phyloP scores from a whole-genome alignment of 2,113 vertebrate species.

The Psilopogon haemacephalus region DNA sequence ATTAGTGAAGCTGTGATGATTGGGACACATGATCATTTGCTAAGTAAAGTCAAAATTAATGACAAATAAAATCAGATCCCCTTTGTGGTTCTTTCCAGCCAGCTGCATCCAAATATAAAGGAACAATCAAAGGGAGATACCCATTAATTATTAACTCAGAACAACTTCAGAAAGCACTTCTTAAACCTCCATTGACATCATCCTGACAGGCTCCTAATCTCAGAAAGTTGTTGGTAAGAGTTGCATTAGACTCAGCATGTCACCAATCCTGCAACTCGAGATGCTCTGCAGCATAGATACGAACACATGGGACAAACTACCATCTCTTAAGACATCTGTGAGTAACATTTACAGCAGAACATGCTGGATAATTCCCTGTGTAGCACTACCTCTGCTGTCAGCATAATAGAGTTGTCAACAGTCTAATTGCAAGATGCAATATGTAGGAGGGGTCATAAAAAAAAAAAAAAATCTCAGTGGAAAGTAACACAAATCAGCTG shows the following conservation, averaged over 20 bases:
- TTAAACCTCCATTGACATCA: slow-evolving; percentile 78
- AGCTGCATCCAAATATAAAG: slow-evolving; percentile 78
- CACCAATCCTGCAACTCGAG: slow-evolving; percentile 43
- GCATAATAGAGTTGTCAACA: slow-evolving; percentile 71
- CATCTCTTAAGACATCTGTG: slow-evolving; percentile 62
- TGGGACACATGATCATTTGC: slow-evolving; percentile 42
- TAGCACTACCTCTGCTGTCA: slow-evolving; percentile 71
- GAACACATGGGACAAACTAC: slow-evolving; percentile 48
- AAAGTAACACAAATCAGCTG: slow-evolving; percentile 55
- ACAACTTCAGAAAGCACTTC: slow-evolving; percentile 79
- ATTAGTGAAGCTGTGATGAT: slow-evolving; percentile 58
- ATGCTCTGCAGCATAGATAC: slow-evolving; percentile 12
- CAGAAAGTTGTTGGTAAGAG: slow-evolving; percentile 71
- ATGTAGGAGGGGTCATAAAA: slow-evolving; percentile 56
- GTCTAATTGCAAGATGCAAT: slow-evolving; percentile 65
- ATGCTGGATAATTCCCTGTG: slow-evolving; percentile 58
- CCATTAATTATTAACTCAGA: slow-evolving; percentile 83
- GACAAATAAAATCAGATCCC: slow-evolving; percentile 76
- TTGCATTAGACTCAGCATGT: slow-evolving; percentile 69
- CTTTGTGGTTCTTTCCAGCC: slow-evolving; percentile 77
- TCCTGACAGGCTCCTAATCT: slow-evolving; percentile 74
- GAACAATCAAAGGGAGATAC: slow-evolving; percentile 77
- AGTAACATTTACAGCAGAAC: slow-evolving; percentile 58
- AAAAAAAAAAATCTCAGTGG: slow-evolving; percentile 44
- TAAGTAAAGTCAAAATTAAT: slow-evolving; percentile 78